Base-by-base conservation (phyloP, 1,140 invertebrate species). In the Thalassaphorura encarpata region DNA sequence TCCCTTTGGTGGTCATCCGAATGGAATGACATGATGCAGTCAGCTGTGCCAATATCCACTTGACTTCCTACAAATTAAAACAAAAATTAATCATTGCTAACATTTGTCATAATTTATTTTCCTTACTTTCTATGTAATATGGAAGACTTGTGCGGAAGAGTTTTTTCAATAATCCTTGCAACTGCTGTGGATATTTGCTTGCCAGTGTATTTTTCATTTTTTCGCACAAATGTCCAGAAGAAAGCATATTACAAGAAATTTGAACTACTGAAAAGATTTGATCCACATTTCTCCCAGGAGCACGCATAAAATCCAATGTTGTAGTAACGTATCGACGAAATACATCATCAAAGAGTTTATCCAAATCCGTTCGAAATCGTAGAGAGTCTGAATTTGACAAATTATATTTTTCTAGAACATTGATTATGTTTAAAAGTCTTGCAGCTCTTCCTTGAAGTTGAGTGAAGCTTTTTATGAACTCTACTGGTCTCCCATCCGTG, bases 71-170 rank as follows among this genome's bases (percentile, higher is more conserved):
- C n/a, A n/a, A n/a, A n/a, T n/a, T n/a, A n/a, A n/a, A n/a, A n/a
- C n/a, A n/a, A n/a, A n/a, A n/a, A n/a, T n/a, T n/a, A n/a, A n/a
- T n/a, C n/a, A n/a, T n/a, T n/a, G n/a, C n/a, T n/a, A n/a, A n/a
- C n/a, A n/a, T n/a, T n/a, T n/a, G n/a, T n/a, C n/a, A n/a, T n/a
- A n/a, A n/a, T n/a, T n/a, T n/a, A n/a, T n/a, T n/a, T n/a, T n/a
- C n/a, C n/a, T n/a, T n/a, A n/a, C n/a, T n/a, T n/a, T n/a, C n/a
- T n/a, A n/a, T n/a, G n/a, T n/a, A n/a, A n/a, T 52, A 36, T 2
- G 18, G 40, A n/a, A 61, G 50, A 49, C 33, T 23, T 29, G 27
- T 53, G 18, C 60, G 18, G 26, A 58, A 62, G 6, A 41, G 33
- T 28, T 18, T 23, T 39, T 55, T 58, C 19, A 52, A 47, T 2